Conservation (phyloP, 2,888 invertebrate genomes). For the Drosophila mimetica region DNA sequence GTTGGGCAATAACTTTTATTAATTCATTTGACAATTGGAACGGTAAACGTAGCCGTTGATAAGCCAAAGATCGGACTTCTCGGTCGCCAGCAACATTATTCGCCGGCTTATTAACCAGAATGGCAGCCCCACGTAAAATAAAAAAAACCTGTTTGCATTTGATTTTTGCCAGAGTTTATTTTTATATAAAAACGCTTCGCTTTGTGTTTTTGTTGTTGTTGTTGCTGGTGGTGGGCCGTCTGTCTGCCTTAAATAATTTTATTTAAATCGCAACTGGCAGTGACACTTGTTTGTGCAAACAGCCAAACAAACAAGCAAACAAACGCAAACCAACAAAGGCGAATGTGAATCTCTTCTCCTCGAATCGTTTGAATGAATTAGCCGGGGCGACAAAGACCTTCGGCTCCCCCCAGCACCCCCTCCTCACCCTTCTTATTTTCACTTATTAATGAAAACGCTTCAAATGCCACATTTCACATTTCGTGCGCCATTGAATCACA, state of each 20-base stretch:
- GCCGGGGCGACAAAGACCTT: conserved; percentile 32
- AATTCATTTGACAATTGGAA: conserved; percentile 54
- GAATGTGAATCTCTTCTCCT: conserved; percentile 34
- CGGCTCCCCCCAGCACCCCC: neutral
- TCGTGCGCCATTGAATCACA: conserved; percentile 62
- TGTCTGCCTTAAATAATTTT: conserved; percentile 65
- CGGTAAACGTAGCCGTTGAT: conserved; percentile 39
- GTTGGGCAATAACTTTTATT: conserved; percentile 42
- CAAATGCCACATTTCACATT: conserved; percentile 65
- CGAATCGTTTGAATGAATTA: conserved; percentile 61
- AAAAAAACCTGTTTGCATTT: conserved; percentile 66
- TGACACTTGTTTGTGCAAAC: conserved; percentile 70
- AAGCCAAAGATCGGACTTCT: conserved; percentile 4
- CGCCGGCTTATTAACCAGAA: conserved; percentile 53
- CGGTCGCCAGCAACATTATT: conserved; percentile 12
- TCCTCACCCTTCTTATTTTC: conserved; percentile 25
- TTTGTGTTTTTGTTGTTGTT: conserved; percentile 1
- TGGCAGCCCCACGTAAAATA: conserved; percentile 8
- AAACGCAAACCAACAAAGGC: conserved; percentile 35
- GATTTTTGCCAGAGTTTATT: conserved; percentile 52
- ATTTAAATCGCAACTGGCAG: conserved; percentile 70
- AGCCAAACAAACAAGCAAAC: conserved; percentile 44
- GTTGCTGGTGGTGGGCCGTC: conserved; percentile 15
- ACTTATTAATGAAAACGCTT: conserved; percentile 76
- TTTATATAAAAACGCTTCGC: conserved; percentile 30